Base-by-base conservation (phyloP, 2,113 vertebrate genomes). In the Dromaius novaehollandiae region DNA sequence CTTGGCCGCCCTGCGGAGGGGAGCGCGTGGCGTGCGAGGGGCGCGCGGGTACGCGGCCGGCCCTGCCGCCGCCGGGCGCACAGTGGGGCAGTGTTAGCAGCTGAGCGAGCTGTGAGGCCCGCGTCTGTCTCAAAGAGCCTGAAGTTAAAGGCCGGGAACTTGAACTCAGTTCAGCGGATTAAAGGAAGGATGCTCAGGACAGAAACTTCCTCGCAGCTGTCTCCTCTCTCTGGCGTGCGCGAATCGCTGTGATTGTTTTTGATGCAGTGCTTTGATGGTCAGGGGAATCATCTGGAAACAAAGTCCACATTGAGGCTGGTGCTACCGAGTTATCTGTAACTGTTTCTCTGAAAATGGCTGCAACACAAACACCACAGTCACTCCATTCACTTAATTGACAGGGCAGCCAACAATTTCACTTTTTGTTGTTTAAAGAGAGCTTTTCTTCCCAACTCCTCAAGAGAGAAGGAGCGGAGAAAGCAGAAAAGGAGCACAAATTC, bases 151-250 rank as follows among this genome's bases (percentile, higher is more conserved):
- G 48, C 76, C 71, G 60, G 82, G 88, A 86, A 89, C 84, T 64
- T 76, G 81, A 90, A 88, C 71, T 64, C 17, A 12, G 56, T 44
- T 64, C 69, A 46, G 25, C 50, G 75, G 87, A 58, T 73, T 70
- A 40, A 89, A 95, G 81, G 92, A 95, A 90, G 82, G 93, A 94
- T 83, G 85, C 88, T 81, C 89, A 83, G 82, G 68, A 88, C 87
- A 91, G 97, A 94, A 92, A 80, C 5, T 14, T 70, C 75, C 70
- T 88, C 79, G 63, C 93, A 95, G 94, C 93, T 95, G 93, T 90
- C 85, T 86, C 89, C 80, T 82, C 75, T 96, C 50, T 74, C 88
- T 96, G 91, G 94, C 94, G 82, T 95, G 56, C 48, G 60, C 63
- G 94, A 80, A 95, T 92, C 93, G 86, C 86, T 80, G 2, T 12